Evolutionary conservation across 2,888 invertebrate species (phyloP).

Genomic region (Taphrorychus bicolor): DNA sequence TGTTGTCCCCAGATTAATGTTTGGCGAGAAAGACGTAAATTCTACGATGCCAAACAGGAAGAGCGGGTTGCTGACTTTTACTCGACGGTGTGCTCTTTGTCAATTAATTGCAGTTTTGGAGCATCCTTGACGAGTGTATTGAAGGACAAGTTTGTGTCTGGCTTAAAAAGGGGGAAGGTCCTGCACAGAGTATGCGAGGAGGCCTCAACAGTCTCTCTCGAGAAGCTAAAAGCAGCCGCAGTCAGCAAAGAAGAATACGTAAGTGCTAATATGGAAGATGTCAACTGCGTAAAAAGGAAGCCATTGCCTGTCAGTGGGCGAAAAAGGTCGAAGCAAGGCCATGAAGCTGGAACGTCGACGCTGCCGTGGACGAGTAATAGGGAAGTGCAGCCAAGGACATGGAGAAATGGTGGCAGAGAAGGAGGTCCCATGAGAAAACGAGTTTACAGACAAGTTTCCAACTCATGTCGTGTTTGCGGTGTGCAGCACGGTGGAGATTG

Average conservation of each 20-base stretch:
- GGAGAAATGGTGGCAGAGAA: background rate
- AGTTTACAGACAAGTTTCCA: background rate
- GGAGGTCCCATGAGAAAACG: background rate
- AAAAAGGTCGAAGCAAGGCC: background rate
- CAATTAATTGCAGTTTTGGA: too few relatives aligned
- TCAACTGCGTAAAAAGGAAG: background rate
- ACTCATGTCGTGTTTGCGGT: background rate
- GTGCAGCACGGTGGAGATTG: background rate
- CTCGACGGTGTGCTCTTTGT: too few relatives aligned
- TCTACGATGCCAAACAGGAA: too few relatives aligned
- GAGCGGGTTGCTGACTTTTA: too few relatives aligned
- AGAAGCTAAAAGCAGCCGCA: background rate
- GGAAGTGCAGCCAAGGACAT: background rate
- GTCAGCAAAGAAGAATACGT: background rate
- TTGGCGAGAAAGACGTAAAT: too few relatives aligned
- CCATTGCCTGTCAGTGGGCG: background rate
- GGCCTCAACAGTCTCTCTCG: background rate
- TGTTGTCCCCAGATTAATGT: too few relatives aligned
- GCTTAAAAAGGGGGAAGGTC: too few relatives aligned
- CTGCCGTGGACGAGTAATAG: background rate
- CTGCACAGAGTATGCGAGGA: background rate
- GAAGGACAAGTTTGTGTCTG: too few relatives aligned
- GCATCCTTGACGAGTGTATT: too few relatives aligned
- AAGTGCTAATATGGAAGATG: background rate
- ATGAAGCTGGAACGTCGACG: background rate